phyloP scores from a whole-genome alignment of 2,888 invertebrate species.

The Neoitamus cyanurus region DNA sequence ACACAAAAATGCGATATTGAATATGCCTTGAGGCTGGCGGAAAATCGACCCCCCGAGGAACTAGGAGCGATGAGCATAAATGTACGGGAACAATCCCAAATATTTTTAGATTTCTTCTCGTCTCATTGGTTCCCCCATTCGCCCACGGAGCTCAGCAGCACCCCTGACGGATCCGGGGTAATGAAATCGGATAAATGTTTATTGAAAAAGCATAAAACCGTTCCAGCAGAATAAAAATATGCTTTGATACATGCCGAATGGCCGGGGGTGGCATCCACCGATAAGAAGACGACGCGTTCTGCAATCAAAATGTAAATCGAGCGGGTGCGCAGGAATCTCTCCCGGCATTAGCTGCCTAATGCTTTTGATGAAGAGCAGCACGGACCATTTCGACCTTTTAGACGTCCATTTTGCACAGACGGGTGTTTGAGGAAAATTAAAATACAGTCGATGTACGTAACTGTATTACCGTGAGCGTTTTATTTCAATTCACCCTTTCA shows the following conservation, averaged over 20 bases:
- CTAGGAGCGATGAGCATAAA: conserved; percentile 15
- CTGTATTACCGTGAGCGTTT: neutral
- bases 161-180: conserved; percentile 48
- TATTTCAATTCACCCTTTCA: neutral
- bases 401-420: neutral
- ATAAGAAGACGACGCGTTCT: conserved; percentile 26
- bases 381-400: neutral
- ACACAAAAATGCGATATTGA: conserved; percentile 42
- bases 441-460: neutral
- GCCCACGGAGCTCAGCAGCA: neutral
- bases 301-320: conserved; percentile 45
- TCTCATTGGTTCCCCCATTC: conserved; percentile 65
- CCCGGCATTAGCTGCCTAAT: conserved; percentile 29
- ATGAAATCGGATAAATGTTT: conserved; percentile 66
- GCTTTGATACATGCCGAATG: conserved; percentile 63
- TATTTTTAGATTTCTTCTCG: conserved; percentile 58
- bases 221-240: conserved; percentile 68
- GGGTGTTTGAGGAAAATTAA: neutral
- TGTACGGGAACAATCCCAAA: conserved; percentile 45
- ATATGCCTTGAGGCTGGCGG: conserved; percentile 17
- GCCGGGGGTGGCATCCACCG: conserved; percentile 17
- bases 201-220: conserved; percentile 68
- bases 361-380: neutral
- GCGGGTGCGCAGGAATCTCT: conserved; percentile 23
- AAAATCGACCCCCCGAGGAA: conserved; percentile 27